Evolutionary conservation across 1,140 invertebrate genomes (phyloP), one percentile per base, ranked within the genome.

Genomic region (Anagrus nilaparvatae): DNA sequence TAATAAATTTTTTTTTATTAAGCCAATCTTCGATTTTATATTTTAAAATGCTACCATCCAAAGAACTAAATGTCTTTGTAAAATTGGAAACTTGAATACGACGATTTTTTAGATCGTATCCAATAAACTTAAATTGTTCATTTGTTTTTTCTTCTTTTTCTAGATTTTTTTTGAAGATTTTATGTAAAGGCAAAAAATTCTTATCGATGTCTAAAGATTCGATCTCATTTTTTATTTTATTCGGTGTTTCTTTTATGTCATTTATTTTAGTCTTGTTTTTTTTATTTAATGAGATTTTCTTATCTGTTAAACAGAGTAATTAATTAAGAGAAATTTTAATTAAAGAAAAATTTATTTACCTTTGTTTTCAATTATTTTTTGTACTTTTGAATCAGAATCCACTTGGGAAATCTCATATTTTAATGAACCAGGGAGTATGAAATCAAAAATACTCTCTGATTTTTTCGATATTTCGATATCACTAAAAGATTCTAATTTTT

Each of bases 31-130:
- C 67, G 40, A 64, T 60, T 31, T 52, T 51, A 18, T 65, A 58
- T 3, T 40, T 46, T 6, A 74, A 54, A 19, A 53, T 44, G 8
- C 67, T 70, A 3, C 69, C 69, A 43, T 72, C 71, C 39, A 56
- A 54, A 4, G 66, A 69, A 44, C 60, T 61, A 54, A 61, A 74
- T 32, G 48, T 58, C 4, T 55, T 58, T 45, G 55, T 59, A 43
- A 61, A 56, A 40, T 68, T 63, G 43, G 64, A 63, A 12, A 69
- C 58, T 54, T 74, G 69, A 19, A 74, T 59, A 39, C 72, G 63
- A 43, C 62, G 25, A 1, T 61, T 58, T 8, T 68, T 65, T 16
- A 75, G 59, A 53, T 73, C 58, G 13, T 65, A 65, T 7, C 53
- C 60, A 17, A 56, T 32, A 23, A 61, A 61, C 21, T 55, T 43